These are phyloP conservation scores for Beris morrisii DNA, from an alignment of 2,888 invertebrate genomes.

Conservation along the genomic window DNA sequence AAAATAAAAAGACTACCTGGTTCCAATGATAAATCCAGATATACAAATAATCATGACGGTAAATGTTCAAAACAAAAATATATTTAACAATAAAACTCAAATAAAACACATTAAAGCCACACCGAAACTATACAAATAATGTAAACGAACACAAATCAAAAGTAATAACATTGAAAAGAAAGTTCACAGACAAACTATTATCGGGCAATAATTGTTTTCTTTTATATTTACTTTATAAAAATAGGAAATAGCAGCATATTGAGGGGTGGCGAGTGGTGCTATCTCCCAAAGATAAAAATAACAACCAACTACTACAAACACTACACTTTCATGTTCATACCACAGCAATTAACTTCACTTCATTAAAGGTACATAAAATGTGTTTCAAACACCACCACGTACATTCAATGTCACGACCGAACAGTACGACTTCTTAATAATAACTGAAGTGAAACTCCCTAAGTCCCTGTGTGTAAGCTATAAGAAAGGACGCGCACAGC, in stretches of 20 bases:
- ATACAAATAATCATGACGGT: slow-evolving; percentile 62
- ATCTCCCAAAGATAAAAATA: too few relatives aligned
- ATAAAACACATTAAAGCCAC: slow-evolving; percentile 20
- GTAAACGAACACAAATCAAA: slow-evolving; percentile 32
- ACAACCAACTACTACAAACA: too few relatives aligned
- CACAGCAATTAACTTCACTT: too few relatives aligned
- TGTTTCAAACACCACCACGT: too few relatives aligned
- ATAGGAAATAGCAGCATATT: slow-evolving; percentile 43
- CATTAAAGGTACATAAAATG: too few relatives aligned
- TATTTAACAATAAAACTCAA: slow-evolving; percentile 26
- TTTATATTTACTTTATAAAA: slow-evolving; percentile 42
- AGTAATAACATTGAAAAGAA: slow-evolving; percentile 1
- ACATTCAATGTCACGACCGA: slow-evolving; percentile 7
- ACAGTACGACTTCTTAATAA: slow-evolving; percentile 14
- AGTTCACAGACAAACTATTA: neutral
- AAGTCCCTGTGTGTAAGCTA: too few relatives aligned
- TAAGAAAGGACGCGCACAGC: too few relatives aligned
- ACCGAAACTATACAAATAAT: slow-evolving; percentile 26
- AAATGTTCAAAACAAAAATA: slow-evolving; percentile 26
- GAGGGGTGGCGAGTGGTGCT: too few relatives aligned
- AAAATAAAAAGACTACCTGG: slow-evolving; percentile 55
- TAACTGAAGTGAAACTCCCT: slow-evolving; percentile 15
- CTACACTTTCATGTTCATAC: too few relatives aligned
- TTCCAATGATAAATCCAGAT: slow-evolving; percentile 62
- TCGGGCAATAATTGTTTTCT: slow-evolving; percentile 8